Conservation (phyloP, 2,113 vertebrate species). For the Gallinago media region DNA sequence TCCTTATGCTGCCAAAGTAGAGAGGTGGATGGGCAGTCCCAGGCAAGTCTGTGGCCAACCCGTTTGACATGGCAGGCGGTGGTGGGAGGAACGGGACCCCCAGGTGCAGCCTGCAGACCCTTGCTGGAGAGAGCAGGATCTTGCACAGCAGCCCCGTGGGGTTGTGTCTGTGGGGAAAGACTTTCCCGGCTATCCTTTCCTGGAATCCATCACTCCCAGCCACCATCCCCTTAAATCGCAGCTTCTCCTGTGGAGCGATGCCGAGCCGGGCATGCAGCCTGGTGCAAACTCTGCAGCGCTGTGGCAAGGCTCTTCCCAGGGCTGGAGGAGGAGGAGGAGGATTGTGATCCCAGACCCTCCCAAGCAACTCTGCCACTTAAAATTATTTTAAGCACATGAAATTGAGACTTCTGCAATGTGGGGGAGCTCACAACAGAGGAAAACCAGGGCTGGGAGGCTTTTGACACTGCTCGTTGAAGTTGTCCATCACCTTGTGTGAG, state of each 20-base stretch:
- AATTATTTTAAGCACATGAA: neutral
- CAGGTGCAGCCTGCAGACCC: fast-evolving
- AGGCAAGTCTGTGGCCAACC: fast-evolving
- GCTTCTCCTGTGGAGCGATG: fast-evolving
- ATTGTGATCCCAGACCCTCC: neutral
- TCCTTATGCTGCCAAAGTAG: neutral
- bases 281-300: neutral
- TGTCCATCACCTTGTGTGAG: neutral
- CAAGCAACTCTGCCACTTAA: neutral
- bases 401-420: neutral
- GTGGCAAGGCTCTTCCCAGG: neutral
- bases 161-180: neutral
- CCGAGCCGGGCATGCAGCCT: fast-evolving
- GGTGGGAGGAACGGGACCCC: neutral
- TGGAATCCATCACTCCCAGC: neutral
- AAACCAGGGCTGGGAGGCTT: neutral
- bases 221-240: neutral
- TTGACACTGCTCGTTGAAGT: fast-evolving
- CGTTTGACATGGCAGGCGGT: neutral
- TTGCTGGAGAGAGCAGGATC: neutral
- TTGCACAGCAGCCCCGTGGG: neutral
- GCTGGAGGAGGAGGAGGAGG: neutral
- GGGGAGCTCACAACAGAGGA: neutral
- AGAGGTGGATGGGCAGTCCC: neutral
- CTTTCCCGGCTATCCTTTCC: neutral